A percentile compares a stretch with the other conserved stretches of the same genome.
Evolutionary conservation across 1,140 invertebrate species (phyloP).

Genomic region (Apis florea): DNA sequence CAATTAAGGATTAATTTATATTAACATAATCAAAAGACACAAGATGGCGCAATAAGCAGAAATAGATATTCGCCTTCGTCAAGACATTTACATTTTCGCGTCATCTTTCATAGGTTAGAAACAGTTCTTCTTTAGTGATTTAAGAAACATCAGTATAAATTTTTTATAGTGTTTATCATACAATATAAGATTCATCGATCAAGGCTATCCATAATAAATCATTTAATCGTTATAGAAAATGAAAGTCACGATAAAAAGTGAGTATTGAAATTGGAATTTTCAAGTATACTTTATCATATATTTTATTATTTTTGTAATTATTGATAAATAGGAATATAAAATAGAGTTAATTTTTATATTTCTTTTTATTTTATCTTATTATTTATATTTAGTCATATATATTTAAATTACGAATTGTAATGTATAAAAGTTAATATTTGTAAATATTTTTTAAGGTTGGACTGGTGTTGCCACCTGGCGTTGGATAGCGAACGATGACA

Average conservation of each 20-base stretch:
- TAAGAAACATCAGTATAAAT: not conserved
- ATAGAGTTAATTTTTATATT: not conserved
- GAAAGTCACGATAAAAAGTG: slow-evolving; percentile 75
- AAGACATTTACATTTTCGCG: not conserved
- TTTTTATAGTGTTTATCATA: not conserved
- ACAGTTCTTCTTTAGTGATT: not conserved
- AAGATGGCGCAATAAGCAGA: slow-evolving; percentile 3
- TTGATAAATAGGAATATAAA: not conserved
- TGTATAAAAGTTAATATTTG: not conserved
- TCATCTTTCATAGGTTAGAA: not conserved
- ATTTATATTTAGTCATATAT: not conserved
- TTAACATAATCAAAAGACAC: not conserved
- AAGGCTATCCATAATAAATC: not conserved
- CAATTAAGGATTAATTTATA: not conserved
- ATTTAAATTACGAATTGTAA: not conserved
- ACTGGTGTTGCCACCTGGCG: slow-evolving; percentile 98
- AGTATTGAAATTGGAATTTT: slow-evolving; percentile 46
- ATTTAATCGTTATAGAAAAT: slow-evolving; percentile 40
- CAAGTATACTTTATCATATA: not conserved
- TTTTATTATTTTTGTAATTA: not conserved
- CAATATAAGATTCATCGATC: not conserved
- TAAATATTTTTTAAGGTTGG: slow-evolving; percentile 85
- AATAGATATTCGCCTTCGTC: no score
- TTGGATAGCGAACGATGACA: slow-evolving; percentile 99
- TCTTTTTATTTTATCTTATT: not conserved